Base-by-base conservation (phyloP, 2,888 invertebrate genomes). In the Idaea biselata region DNA sequence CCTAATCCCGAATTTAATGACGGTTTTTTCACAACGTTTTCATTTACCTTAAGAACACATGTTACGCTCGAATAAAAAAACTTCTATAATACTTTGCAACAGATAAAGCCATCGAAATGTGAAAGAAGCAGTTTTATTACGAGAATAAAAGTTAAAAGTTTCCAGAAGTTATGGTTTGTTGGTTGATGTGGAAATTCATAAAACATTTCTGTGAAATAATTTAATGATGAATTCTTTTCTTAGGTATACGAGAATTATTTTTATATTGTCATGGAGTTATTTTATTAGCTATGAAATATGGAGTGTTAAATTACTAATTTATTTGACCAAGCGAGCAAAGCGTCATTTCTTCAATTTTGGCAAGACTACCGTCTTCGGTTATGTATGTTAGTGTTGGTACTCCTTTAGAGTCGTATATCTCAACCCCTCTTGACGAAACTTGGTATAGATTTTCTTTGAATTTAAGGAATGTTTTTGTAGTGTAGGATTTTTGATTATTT, bases 41-140 rank as follows among this genome's bases (percentile, higher is more conserved):
- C 65, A 63, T 62, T 69, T 54, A 58, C 53, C 59, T 25, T 25
- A 25, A 25, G 44, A 14, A 44, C 44, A 44, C 44, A 14, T 44
- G 44, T 44, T 33, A 44, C 44, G 7, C 11, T 44, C 44, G 14
- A 44, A 44, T 44, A 44, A 44, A 44, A 44, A 8, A 44, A 44
- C 44, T 14, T 44, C 44, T 14, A 44, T 44, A 44, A 44, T 44
- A 44, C 44, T 44, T 44, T 44, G 44, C 44, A 44, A 44, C 44
- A 44, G 44, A 44, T 44, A 44, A 44, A 44, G 14, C 11, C 44
- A 44, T 44, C 44, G 44, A 44, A 8, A 44, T 44, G 44, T 44
- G 44, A 44, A 44, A 14, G 11, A 44, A 44, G 44, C 44, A 44
- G 0, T 14, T 44, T 44, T 8, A 44, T 44, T 44, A 44, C 44